phyloP scores from a whole-genome alignment of 2,797 vertebrate species.

The Acridotheres tristis region DNA sequence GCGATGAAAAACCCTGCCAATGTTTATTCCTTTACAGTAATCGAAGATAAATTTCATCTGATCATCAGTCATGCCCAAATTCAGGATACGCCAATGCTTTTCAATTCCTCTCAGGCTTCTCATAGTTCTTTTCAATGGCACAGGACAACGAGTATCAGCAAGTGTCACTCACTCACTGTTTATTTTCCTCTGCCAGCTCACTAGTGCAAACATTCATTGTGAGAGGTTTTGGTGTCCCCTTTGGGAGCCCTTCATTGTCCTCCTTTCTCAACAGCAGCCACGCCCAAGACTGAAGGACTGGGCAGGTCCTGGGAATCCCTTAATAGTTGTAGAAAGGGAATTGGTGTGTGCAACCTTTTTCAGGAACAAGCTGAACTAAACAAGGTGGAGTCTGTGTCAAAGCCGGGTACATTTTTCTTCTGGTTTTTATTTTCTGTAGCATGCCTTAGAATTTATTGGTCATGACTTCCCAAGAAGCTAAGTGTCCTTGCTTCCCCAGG shows the following conservation, averaged over 20 bases:
- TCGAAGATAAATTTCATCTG: not conserved
- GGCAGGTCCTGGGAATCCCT: not conserved
- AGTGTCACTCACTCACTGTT: not conserved
- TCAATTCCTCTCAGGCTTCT: not conserved
- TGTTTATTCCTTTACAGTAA: not conserved
- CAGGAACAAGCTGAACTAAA: not conserved
- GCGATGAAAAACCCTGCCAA: not conserved
- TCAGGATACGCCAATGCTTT: not conserved
- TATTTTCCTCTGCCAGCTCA: not conserved
- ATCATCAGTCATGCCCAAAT: not conserved
- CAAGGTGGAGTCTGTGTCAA: not conserved
- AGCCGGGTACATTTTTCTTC: not conserved
- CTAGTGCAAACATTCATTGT: not conserved
- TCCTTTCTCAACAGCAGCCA: not conserved
- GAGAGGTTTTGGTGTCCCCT: not conserved
- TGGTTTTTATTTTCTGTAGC: conserved; percentile 13
- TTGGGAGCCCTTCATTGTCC: not conserved
- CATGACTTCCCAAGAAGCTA: not conserved
- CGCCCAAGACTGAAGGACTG: not conserved
- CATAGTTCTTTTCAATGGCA: not conserved
- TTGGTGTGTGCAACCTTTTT: not conserved
- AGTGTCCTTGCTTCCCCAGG: not conserved
- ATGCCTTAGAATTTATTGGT: not conserved
- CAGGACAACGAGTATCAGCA: not conserved
- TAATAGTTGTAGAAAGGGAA: not conserved